Evolutionary conservation across 2,797 vertebrate species (phyloP), one percentile per base, ranked within the genome.

Genomic region (Sebastes ruberrimus): DNA sequence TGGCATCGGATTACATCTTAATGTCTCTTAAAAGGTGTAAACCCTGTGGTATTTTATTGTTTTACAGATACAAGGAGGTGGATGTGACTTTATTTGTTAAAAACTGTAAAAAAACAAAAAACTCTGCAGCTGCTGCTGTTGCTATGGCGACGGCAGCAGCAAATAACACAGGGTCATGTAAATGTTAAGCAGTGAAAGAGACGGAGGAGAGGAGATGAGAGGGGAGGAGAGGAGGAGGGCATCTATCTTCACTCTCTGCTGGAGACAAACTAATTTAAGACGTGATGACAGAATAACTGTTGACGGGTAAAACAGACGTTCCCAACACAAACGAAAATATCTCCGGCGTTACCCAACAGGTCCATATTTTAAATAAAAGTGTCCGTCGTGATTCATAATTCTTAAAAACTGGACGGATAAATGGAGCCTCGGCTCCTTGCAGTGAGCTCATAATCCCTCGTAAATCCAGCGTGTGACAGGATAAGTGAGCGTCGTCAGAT

Each of bases 141-240:
- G 85, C 86, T 73, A 87, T 89, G 87, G 86, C 1, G 74, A 92
- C 60, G 74, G 87, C 30, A 63, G 88, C 72, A 85, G 83, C 28
- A 82, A 88, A 86, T 85, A 69, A 49, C 73, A 76, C 32, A 20
- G 64, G 76, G 71, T 86, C 71, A 74, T 62, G 4, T 11, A 67
- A 67, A 83, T 77, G 74, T 81, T 74, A 60, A 69, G 76, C 27
- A 33, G 42, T 52, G 30, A 38, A 74, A 56, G 63, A 22, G 35
- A 18, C 6, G 53, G 27, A 61, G 38, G 38, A 84, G 66, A 23
- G 30, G 3, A 62, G 60, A 64, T 10, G 28, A 7, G 22, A 27
- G 27, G 71, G 30, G n/a, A 65, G 32, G 35, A 64, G 63, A 35
- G 20, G 61, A 23, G 53, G 73, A 53, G 78, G 65, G 76, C 76